Conservation (phyloP, 2,113 vertebrate species). For the Thamnophis sirtalis region DNA sequence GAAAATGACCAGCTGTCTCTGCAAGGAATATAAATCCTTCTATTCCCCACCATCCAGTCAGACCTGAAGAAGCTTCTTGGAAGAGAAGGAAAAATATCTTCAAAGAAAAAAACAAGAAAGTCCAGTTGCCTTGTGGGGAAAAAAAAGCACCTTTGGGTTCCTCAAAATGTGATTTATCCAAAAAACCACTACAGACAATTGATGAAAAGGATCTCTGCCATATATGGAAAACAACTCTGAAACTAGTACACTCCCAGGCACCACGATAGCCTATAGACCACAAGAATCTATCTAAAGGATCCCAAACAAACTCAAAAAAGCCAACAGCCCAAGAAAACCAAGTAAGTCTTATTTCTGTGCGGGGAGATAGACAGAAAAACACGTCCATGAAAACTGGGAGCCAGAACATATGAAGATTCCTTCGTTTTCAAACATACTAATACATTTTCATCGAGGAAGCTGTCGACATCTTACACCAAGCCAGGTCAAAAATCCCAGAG, state of each 20-base stretch:
- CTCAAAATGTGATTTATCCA: not conserved
- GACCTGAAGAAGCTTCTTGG: too few species aligned
- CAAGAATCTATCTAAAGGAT: too few species aligned
- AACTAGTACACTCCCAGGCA: not conserved
- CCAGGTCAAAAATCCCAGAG: not conserved
- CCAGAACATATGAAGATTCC: not conserved
- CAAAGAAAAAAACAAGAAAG: too few species aligned
- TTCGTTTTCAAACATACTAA: not conserved
- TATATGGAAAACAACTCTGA: not conserved
- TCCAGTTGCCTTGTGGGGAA: too few species aligned
- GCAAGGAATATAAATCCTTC: too few species aligned
- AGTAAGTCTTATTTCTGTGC: not conserved
- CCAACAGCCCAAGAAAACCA: not conserved
- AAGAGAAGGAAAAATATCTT: too few species aligned
- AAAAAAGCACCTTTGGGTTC: not conserved
- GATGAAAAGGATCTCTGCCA: not conserved
- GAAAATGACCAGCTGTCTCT: too few species aligned
- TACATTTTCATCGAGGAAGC: not conserved
- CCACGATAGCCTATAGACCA: too few species aligned
- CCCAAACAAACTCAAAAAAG: not conserved
- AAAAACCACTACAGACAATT: not conserved
- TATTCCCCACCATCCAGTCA: too few species aligned
- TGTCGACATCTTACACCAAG: not conserved
- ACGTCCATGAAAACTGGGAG: not conserved
- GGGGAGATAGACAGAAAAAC: not conserved